Evolutionary conservation across 2,888 invertebrate species (phyloP), one percentile per base, ranked within the genome.

Genomic region (Ferdinandea cuprea): DNA sequence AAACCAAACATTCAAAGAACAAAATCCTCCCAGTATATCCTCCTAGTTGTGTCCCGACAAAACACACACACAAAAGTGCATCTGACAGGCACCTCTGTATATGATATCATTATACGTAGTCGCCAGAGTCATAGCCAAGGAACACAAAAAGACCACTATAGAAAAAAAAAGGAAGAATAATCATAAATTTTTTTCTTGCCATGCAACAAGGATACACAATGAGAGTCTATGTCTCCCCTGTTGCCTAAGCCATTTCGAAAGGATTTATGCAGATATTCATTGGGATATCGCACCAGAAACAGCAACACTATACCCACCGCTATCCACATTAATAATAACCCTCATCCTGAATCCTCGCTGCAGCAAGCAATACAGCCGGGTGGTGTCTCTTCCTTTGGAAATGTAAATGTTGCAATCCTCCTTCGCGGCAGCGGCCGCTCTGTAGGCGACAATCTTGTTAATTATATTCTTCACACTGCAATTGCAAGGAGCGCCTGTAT

Each of bases 381-480:
- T n/a, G n/a, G n/a, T 6, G n/a, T 59, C 21, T 42, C 13, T 2
- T 21, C 28, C 21, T 13, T 35, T 46, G 71, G 48, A 71, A 77
- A 78, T 83, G 83, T 63, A 83, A 83, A 83, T 78, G 32, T 48
- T 17, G 37, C 15, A 37, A 37, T 37, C 65, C 25, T 25, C 17
- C 19, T 4, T 48, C 4, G 3, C n/a, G n/a, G n/a, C n/a, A n/a
- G n/a, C n/a, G n/a, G n/a, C 15, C 72, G 21, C 44, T 46, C 19
- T 30, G 68, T 44, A 78, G 83, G 83, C 84, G 84, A 84, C 84
- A 84, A 84, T 84, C 84, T 79, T 84, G 84, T 84, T 84, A 84
- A 84, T 84, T 84, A 84, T 84, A 84, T 79, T 84, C 78, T 84
- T 79, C 84, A 84, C 83, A 83, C 78, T 68, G 78, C 83, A 83